Base-by-base conservation (phyloP, 2,797 vertebrate genomes). In the Malurus splendens region DNA sequence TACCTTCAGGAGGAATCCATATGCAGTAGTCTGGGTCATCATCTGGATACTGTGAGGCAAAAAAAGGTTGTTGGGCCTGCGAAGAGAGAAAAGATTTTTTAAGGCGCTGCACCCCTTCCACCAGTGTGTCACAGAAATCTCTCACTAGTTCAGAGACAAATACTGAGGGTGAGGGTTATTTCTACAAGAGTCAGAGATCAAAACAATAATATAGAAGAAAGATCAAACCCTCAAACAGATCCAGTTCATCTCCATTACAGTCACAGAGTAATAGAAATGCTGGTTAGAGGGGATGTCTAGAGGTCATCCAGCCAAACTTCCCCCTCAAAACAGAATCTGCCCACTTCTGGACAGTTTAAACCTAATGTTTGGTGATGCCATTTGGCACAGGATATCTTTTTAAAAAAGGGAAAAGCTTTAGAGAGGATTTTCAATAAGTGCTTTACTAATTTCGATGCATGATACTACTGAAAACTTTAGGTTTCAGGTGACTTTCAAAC, bases 11-110 rank as follows among this genome's bases (percentile, higher is more conserved):
- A 72, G 99, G 99, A 68, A 99, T 57, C 99, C 99, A 99, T 39
- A 99, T 96, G 55, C 98, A 99, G 82, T 99, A 99, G 96, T 99
- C 98, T 13, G 99, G 99, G 92, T 99, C 99, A 77, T 99, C 98
- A 64, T 99, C 98, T 74, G 99, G 98, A 92, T 99, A 99, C 85
- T 97, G 96, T n/a, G 96, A 96, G 15, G 98, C 97, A 50, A 98
- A 96, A 91, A 97, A 89, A 19, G 60, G 88, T 8, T 95, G 93
- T 10, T 96, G 97, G 45, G 96, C 96, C 99, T 99, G 93, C 36
- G 87, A 87, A 68, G 81, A 72, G 83, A 93, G 15, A 52, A 24
- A 20, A 84, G 4, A 52, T 22, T 87, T 89, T 91, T 79, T 67
- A 82, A 87, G 18, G 27, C 61, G 54, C 39, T 76, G 36, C 52